Evolutionary conservation across 2,113 vertebrate genomes (phyloP), one percentile per base, ranked within the genome.

Genomic region (Bubalus kerabau): DNA sequence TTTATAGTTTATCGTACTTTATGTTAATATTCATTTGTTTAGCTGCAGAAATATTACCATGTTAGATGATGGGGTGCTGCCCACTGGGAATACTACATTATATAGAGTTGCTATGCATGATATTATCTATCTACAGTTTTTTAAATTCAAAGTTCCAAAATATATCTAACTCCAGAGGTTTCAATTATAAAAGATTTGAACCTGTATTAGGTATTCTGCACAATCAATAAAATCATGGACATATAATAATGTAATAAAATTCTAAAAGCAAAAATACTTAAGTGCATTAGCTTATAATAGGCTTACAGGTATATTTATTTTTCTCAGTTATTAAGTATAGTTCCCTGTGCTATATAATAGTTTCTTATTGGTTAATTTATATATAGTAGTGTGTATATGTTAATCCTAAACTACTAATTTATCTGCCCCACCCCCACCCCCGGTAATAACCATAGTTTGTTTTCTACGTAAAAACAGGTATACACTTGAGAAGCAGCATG

Each of bases 61-160:
- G 36, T 78, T 43, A 43, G 30, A 59, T 89, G 46, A 67, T 57
- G 11, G 76, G 19, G 5, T 93, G 5, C 52, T 80, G 30, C n/a
- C 43, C 48, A 60, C 28, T 59, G 57, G 40, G 40, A 80, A 5
- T 67, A 50, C 76, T 56, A 50, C 2, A 32, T 52, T 93, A 36
- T 67, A 10, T 43, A 64, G 9, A 87, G 60, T 64, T 43, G 71
- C 59, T 84, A 95, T 93, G 43, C 0, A 26, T 5, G 28, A 28
- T 60, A 52, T 74, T 57, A 59, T 43, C 43, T 90, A 67, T 74
- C 40, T 91, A 46, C 32, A 60, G 11, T 9, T 57, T 59, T 96
- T 90, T 43, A 24, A 86, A 92, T 90, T 94, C 36, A 88, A 7
- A 96, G 81, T 74, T 97, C 76, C 36, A 48, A 88, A 94, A 54